Percentiles rank a stretch among this genome's conserved stretches.
Conservation (phyloP, 2,113 vertebrate genomes). For the Rana temporaria region DNA sequence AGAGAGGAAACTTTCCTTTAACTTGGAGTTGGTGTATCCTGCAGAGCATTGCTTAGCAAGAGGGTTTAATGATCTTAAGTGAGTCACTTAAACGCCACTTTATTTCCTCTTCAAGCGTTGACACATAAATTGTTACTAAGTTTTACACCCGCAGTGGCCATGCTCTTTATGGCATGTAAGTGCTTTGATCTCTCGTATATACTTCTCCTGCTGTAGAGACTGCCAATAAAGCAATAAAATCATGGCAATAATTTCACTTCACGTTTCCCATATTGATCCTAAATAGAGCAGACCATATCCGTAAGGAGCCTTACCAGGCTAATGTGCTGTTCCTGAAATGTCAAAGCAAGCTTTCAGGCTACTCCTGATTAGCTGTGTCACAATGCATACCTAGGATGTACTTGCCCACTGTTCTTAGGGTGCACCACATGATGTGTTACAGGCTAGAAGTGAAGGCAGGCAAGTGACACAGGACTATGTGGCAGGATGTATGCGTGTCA, state of each 20-base stretch:
- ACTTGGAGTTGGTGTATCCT: not conserved
- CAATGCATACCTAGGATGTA: not conserved
- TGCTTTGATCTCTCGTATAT: conserved; percentile 56
- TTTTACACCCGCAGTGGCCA: conserved; percentile 53
- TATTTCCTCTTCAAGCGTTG: conserved; percentile 54
- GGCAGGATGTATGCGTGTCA: too few relatives aligned
- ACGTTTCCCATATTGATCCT: conserved; percentile 55
- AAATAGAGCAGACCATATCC: conserved; percentile 49
- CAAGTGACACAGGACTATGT: too few relatives aligned
- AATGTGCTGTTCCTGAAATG: conserved; percentile 44
- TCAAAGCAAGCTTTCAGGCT: conserved; percentile 12
- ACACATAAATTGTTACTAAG: conserved; percentile 57
- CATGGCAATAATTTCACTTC: conserved; percentile 56
- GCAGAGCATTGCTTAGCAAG: conserved; percentile 32
- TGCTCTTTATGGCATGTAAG: conserved; percentile 58
- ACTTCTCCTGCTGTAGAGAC: conserved; percentile 52
- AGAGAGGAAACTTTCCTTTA: not conserved
- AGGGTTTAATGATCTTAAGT: conserved; percentile 53
- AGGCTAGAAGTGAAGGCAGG: too few relatives aligned
- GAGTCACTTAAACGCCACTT: conserved; percentile 56
- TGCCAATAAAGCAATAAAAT: conserved; percentile 59
- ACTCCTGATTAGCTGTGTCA: not conserved
- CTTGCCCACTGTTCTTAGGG: not conserved
- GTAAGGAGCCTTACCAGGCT: conserved; percentile 33
- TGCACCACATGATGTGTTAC: not conserved